A percentile compares a stretch with the other conserved stretches of the same genome.
Evolutionary conservation across 2,888 invertebrate species (phyloP).

Genomic region (Aelia acuminata): DNA sequence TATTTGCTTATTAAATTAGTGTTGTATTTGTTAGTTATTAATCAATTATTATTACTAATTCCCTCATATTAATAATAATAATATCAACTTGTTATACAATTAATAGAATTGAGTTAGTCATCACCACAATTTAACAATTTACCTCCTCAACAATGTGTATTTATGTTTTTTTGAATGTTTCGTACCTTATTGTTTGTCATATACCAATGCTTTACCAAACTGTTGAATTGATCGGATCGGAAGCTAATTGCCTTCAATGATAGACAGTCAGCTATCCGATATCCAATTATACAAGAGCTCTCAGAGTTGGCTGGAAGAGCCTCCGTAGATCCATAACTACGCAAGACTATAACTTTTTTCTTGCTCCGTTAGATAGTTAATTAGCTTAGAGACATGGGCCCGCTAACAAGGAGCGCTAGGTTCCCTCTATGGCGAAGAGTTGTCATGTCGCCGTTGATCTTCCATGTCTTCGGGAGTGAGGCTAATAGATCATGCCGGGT

Average conservation of each 20-base stretch:
- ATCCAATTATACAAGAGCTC: not conserved
- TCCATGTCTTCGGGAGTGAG: not conserved
- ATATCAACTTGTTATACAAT: too few species aligned
- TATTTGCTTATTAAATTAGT: too few species aligned
- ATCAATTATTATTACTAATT: too few species aligned
- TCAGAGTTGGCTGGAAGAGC: not conserved
- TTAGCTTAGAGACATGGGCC: not conserved
- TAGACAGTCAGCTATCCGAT: not conserved
- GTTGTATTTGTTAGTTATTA: too few species aligned
- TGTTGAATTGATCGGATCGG: not conserved
- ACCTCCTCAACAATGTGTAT: too few species aligned
- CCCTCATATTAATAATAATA: too few species aligned
- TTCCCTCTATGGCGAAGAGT: slow-evolving; percentile 23
- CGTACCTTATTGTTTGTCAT: too few species aligned
- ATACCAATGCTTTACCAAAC: too few species aligned
- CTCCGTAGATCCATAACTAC: not conserved
- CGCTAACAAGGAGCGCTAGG: slow-evolving; percentile 1
- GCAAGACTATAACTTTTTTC: too few species aligned
- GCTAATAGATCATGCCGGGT: slow-evolving; percentile 16
- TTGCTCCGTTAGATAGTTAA: not conserved
- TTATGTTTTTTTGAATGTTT: too few species aligned
- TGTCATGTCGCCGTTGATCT: slow-evolving; percentile 28
- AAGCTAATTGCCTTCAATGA: not conserved
- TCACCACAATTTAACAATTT: too few species aligned
- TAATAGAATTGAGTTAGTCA: too few species aligned